Evolutionary conservation across 2,888 invertebrate genomes (phyloP), one percentile per base, ranked within the genome.

Genomic region (Cerastoderma edule): DNA sequence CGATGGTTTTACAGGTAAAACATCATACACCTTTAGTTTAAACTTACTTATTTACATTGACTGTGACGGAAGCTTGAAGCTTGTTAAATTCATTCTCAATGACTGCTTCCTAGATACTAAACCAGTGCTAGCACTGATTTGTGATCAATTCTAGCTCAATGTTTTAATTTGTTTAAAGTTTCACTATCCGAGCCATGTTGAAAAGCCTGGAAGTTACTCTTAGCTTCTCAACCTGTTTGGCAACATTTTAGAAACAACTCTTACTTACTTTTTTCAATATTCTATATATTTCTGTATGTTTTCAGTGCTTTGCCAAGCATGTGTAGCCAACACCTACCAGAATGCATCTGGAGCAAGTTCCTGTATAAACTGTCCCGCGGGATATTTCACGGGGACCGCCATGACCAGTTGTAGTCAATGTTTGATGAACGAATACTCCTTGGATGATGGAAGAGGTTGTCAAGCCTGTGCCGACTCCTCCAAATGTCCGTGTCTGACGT

Each of bases 351-450:
- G 83, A 2, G 83, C 83, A 22, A 64, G 76, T n/a, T 39, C 69
- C n/a, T 90, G 90, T 74, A 57, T 66, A n/a, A 64, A 76, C 68
- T 90, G 90, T 69, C 74, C 83, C 0, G 74, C 79, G 0, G 90
- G 90, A 6, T 86, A 85, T 82, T 80, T 67, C 69, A 86, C 85
- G 54, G 83, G 83, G 19, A 83, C 82, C 19, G 86, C 75, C 74
- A 89, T 87, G 81, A 86, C 89, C 46, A 57, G 75, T 1, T 90
- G 90, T 75, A 74, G 74, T n/a, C 76, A 83, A 1, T 89, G 90
- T 75, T 75, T 83, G 6, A 67, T 71, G 2, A 82, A 83, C 30
- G 84, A 86, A 30, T 89, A 83, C 33, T 86, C 89, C 0, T 73
- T 80, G 10, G 83, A 69, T 10, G 84, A 84, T 39, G 87, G 87